Conservation (phyloP, 2,113 vertebrate species). For the Entosphenus tridentatus region DNA sequence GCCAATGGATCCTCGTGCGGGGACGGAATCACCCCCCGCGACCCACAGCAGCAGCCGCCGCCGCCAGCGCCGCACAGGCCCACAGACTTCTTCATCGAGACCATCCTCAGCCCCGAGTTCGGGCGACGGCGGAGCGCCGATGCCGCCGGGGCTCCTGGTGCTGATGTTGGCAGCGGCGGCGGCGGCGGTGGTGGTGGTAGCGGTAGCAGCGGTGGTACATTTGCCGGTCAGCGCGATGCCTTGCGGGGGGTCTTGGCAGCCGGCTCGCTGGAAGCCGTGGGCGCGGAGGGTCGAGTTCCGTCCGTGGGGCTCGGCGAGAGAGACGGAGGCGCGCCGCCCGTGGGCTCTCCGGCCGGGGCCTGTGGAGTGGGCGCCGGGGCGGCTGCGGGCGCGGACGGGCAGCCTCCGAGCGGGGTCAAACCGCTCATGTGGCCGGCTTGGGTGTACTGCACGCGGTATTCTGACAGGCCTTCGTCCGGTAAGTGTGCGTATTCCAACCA, state of each 20-base stretch:
- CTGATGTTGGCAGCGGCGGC: neutral
- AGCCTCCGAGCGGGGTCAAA: slow-evolving; percentile 14
- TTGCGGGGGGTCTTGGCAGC: too few species aligned
- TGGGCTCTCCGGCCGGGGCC: neutral
- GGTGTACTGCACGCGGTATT: slow-evolving; percentile 97
- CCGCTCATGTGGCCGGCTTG: slow-evolving; percentile 82
- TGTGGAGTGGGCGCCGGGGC: neutral
- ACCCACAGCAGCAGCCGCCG: too few species aligned
- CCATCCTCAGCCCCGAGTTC: slow-evolving; percentile 4
- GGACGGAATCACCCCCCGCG: too few species aligned
- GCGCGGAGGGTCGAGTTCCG: too few species aligned
- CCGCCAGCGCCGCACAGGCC: neutral
- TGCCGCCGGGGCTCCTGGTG: neutral
- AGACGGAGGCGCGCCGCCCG: neutral
- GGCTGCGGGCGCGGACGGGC: neutral
- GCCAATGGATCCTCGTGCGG: too few species aligned
- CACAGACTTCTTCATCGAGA: slow-evolving; percentile 4
- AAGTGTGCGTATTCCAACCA: slow-evolving; percentile 16
- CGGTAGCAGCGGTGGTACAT: neutral
- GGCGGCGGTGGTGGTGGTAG: neutral
- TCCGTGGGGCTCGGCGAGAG: too few species aligned
- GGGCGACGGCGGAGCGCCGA: neutral
- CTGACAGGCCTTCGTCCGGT: slow-evolving; percentile 95
- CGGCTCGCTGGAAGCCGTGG: too few species aligned
- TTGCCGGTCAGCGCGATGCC: too few species aligned